Percentiles rank a stretch among this genome's conserved stretches.
Conservation (phyloP, 2,888 invertebrate species). For the Dolomedes plantarius region DNA sequence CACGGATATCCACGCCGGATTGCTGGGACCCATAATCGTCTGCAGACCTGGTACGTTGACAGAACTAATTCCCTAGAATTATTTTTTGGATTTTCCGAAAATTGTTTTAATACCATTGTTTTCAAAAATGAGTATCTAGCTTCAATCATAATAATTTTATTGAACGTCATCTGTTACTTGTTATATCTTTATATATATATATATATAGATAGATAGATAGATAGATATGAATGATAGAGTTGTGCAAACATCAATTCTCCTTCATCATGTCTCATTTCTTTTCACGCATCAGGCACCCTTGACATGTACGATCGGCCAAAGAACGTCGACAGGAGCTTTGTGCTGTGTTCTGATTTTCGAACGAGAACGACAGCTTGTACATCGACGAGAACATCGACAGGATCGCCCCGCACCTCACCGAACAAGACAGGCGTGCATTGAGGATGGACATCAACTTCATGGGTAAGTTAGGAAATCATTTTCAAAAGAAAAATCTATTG, state of each 20-base stretch:
- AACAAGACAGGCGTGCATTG: slow-evolving; percentile 45
- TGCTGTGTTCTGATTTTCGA: slow-evolving; percentile 75
- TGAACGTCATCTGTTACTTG: no score
- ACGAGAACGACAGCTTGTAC: slow-evolving; percentile 75
- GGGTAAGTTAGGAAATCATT: slow-evolving; percentile 63
- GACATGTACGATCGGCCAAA: slow-evolving; percentile 61
- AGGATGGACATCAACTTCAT: slow-evolving; percentile 58
- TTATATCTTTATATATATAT: no score
- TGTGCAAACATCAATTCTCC: no score
- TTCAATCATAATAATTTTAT: no score
- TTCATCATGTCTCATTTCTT: no score
- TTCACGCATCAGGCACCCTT: slow-evolving; percentile 68
- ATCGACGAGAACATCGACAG: slow-evolving; percentile 74
- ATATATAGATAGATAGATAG: no score
- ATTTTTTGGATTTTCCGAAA: no score
- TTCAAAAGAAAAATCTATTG: no score
- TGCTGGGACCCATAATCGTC: slow-evolving; percentile 69
- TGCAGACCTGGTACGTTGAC: slow-evolving; percentile 68
- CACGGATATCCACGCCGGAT: slow-evolving; percentile 72
- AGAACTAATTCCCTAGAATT: no score
- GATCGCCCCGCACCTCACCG: slow-evolving; percentile 71
- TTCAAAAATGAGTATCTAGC: no score
- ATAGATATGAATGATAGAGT: no score
- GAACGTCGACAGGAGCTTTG: slow-evolving; percentile 74
- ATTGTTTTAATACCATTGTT: no score